Base-by-base conservation (phyloP, 1,140 invertebrate species). In the Bombus soroeensis region DNA sequence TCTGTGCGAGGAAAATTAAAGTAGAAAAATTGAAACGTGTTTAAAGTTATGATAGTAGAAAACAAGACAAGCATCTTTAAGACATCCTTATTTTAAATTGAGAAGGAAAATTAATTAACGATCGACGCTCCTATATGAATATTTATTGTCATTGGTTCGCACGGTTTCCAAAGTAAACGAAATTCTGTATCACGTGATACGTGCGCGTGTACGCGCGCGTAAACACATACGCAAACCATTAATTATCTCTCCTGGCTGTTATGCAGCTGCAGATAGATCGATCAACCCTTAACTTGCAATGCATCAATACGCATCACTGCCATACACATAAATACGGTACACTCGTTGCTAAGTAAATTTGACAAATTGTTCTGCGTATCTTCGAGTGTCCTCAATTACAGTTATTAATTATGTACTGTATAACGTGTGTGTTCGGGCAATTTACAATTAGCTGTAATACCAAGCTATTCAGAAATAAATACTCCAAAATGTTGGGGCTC, bases 171-270 rank as follows among this genome's bases (percentile, higher is more conserved):
- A 78, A 78, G 74, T 32, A 53, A 37, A 68, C 74, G 62, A 78
- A 78, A 57, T 75, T n/a, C 62, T 43, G 32, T n/a, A 70, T 77
- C 81, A n/a, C 81, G 72, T 32, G 74, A 74, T 75, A 34, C 62
- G 62, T 57, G 43, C 64, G 72, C 83, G 70, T 62, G 41, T 6
- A 18, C 18, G 15, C 59, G 47, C 34, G 39, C n/a, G 39, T 79
- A 57, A 74, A 70, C 41, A 53, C 37, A 74, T 41, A 81, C 79
- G 25, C 1, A 25, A 41, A 74, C 64, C 66, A 86, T 89, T 89
- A 89, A 89, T 89, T 89, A 86, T 82, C 75, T 82, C 75, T 41
- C 25, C 28, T 41, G 62, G 79, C 25, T 79, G 83, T 86, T 85
- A n/a, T 66, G 68, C 83, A 85, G 39, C 73, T 71, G 79, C 41